phyloP scores from a whole-genome alignment of 1,140 invertebrate genomes.

The Lasaia peninsularis region DNA sequence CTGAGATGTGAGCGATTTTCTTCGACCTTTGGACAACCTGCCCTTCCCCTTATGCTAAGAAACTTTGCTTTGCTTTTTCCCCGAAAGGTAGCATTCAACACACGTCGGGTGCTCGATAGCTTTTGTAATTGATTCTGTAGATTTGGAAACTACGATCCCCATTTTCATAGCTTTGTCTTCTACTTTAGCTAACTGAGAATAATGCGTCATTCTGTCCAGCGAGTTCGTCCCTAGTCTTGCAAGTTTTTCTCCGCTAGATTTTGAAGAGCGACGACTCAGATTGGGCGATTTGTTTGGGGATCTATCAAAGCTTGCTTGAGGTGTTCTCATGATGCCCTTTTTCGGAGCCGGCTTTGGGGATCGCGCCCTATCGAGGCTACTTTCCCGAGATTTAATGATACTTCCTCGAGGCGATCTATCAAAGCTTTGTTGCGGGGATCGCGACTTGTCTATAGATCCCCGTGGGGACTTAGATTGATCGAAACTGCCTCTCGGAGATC shows the following conservation, averaged over 20 bases:
- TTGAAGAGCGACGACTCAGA: constrained; percentile 61
- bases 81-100: constrained; percentile 80
- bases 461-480: constrained; percentile 63
- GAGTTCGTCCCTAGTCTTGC: constrained; percentile 73
- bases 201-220: constrained; percentile 69
- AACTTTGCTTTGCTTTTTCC: constrained; percentile 78
- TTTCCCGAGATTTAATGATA: constrained; percentile 69
- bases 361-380: constrained; percentile 57
- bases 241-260: constrained; percentile 68
- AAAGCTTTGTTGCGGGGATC: constrained; percentile 69
- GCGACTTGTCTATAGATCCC: constrained; percentile 63
- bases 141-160: constrained; percentile 75
- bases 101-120: constrained; percentile 81
- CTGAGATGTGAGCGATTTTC: constrained; percentile 54
- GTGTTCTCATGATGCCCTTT: constrained; percentile 74
- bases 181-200: constrained; percentile 69
- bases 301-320: constrained; percentile 70
- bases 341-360: constrained; percentile 72
- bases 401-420: constrained; percentile 65
- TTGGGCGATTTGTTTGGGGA: constrained; percentile 73
- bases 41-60: constrained; percentile 80
- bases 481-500: constrained; percentile 67
- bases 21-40: constrained; percentile 73
- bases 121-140: constrained; percentile 74
- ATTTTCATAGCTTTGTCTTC: constrained; percentile 75